Evolutionary conservation across 2,888 invertebrate species (phyloP).

Genomic region (Tetramorium bicarinatum): DNA sequence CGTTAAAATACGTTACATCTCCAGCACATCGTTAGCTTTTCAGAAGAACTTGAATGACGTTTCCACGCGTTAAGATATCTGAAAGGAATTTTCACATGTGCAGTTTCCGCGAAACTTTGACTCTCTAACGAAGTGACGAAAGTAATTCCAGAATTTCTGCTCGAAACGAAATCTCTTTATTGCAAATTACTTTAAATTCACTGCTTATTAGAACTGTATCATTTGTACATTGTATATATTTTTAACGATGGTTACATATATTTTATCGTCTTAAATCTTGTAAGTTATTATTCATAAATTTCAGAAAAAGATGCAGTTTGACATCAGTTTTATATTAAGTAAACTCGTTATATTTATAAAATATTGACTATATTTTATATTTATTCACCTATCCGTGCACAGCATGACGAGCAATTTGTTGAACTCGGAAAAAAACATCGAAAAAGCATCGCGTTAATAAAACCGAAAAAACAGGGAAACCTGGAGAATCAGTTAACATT

Average conservation of each 20-base stretch:
- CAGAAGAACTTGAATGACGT: background rate
- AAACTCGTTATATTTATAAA: background rate
- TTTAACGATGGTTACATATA: background rate
- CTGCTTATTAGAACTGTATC: background rate
- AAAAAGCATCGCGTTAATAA: background rate
- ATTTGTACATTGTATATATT: background rate
- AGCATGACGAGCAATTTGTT: background rate
- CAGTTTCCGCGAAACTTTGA: constrained; percentile 2
- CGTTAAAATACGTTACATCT: constrained; percentile 14
- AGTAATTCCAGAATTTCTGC: background rate
- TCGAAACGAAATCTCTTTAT: background rate
- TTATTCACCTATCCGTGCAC: background rate
- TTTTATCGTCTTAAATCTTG: constrained; percentile 6
- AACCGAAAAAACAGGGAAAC: background rate
- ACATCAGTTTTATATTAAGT: background rate
- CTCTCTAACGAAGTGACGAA: constrained; percentile 12
- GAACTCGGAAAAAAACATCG: background rate
- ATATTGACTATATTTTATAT: background rate
- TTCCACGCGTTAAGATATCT: background rate
- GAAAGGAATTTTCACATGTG: background rate
- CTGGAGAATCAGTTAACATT: background rate
- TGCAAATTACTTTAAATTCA: background rate
- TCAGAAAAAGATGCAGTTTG: background rate
- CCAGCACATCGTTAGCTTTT: constrained; percentile 15
- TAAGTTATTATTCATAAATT: background rate